These are phyloP conservation scores for Chrysomela aeneicollis DNA, from an alignment of 2,888 invertebrate genomes.

Conservation along the genomic window DNA sequence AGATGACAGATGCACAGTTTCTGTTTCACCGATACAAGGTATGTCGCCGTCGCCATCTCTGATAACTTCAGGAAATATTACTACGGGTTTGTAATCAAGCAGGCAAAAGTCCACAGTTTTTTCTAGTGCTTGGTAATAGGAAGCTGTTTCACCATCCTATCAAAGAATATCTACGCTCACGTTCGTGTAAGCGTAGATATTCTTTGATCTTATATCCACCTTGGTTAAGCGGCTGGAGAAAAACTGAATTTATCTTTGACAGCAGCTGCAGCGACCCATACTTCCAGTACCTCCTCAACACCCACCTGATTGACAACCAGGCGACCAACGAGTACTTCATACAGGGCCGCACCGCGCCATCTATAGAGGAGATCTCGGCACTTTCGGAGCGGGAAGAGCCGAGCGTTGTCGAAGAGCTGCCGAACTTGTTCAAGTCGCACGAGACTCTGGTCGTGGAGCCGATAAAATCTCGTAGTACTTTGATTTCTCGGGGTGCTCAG, in stretches of 20 bases:
- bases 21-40: too few relatives aligned
- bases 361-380: neutral
- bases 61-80: too few relatives aligned
- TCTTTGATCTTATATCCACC: too few relatives aligned
- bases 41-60: too few relatives aligned
- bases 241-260: neutral
- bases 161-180: too few relatives aligned
- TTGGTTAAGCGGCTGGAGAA: too few relatives aligned
- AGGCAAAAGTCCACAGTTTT: too few relatives aligned
- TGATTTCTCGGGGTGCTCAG: constrained; percentile 1
- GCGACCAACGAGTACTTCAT: constrained; percentile 31
- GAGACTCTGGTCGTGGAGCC: neutral
- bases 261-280: constrained; percentile 23
- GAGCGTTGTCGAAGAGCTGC: constrained; percentile 3
- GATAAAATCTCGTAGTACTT: neutral
- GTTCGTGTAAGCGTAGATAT: too few relatives aligned
- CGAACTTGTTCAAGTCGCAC: constrained; percentile 6
- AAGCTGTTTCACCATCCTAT: too few relatives aligned
- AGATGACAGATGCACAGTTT: too few relatives aligned
- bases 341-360: constrained; percentile 17
- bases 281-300: constrained; percentile 24
- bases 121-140: too few relatives aligned
- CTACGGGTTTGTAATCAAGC: too few relatives aligned
- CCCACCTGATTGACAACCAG: constrained; percentile 25
- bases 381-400: neutral